Percentiles rank a stretch among this genome's conserved stretches.
These are phyloP conservation scores for Athene cunicularia DNA, from an alignment of 2,113 vertebrate genomes.

Conservation along the genomic window DNA sequence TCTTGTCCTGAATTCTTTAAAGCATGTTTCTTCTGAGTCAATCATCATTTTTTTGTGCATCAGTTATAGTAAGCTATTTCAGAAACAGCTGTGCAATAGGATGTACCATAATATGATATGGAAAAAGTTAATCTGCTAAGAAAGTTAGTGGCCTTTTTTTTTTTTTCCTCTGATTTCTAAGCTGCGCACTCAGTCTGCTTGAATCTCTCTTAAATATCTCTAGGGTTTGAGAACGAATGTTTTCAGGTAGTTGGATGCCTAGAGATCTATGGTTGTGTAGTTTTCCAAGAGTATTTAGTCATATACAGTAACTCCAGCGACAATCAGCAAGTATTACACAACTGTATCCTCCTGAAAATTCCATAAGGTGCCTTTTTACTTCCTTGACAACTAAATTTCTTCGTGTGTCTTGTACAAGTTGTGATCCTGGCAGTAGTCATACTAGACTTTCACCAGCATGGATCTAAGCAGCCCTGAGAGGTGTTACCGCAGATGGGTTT, in stretches of 20 bases:
- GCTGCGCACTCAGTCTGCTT: neutral
- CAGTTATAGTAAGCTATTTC: neutral
- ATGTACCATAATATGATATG: neutral
- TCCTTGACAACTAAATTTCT: neutral
- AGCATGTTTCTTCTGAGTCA: neutral
- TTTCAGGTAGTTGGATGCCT: neutral
- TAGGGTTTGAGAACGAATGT: neutral
- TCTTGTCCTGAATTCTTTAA: constrained; percentile 45
- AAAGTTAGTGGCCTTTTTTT: neutral
- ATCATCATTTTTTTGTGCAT: neutral
- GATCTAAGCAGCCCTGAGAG: neutral
- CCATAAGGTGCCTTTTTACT: neutral
- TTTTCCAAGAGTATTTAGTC: neutral
- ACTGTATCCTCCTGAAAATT: neutral
- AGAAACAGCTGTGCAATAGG: neutral
- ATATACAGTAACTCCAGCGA: neutral
- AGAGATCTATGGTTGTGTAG: neutral
- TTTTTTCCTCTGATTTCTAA: neutral
- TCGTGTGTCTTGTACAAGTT: neutral
- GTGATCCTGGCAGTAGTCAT: neutral
- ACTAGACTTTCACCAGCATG: neutral
- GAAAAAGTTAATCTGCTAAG: constrained; percentile 38
- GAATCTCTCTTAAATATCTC: neutral
- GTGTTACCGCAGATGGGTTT: neutral
- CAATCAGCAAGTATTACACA: neutral